phyloP scores from a whole-genome alignment of 2,888 invertebrate species.

The Uropetala carovei region DNA sequence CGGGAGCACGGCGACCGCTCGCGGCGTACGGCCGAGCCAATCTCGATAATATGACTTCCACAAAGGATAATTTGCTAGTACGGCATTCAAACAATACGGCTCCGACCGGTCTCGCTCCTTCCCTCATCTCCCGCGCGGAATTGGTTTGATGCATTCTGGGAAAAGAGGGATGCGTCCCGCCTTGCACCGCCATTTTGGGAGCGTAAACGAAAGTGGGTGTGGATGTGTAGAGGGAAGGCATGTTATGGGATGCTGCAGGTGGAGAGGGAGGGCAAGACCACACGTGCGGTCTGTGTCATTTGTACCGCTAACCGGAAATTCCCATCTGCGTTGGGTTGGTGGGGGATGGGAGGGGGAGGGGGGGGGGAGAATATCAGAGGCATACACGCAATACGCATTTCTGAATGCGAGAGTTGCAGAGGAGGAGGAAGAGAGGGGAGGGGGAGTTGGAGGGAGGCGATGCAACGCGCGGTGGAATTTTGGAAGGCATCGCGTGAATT shows the following conservation, averaged over 20 bases:
- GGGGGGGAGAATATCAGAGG: background rate
- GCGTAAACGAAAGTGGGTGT: too few relatives aligned
- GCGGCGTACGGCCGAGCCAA: conserved; percentile 36
- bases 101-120: too few relatives aligned
- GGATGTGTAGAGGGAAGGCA: too few relatives aligned
- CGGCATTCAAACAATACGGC: conserved; percentile 28
- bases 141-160: too few relatives aligned
- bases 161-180: too few relatives aligned
- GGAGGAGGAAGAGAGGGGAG: background rate
- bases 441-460: too few relatives aligned
- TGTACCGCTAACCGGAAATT: conserved; percentile 48
- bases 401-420: background rate
- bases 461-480: too few relatives aligned
- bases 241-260: too few relatives aligned
- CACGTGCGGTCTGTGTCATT: conserved; percentile 52
- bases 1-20: background rate
- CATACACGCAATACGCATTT: background rate
- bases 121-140: too few relatives aligned
- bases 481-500: too few relatives aligned
- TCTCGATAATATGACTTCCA: conserved; percentile 41
- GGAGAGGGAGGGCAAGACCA: background rate
- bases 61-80: conserved; percentile 49
- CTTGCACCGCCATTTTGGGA: too few relatives aligned
- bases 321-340: background rate
- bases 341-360: too few relatives aligned